Evolutionary conservation across 2,888 invertebrate species (phyloP).

Genomic region (Anthoptus insignis): DNA sequence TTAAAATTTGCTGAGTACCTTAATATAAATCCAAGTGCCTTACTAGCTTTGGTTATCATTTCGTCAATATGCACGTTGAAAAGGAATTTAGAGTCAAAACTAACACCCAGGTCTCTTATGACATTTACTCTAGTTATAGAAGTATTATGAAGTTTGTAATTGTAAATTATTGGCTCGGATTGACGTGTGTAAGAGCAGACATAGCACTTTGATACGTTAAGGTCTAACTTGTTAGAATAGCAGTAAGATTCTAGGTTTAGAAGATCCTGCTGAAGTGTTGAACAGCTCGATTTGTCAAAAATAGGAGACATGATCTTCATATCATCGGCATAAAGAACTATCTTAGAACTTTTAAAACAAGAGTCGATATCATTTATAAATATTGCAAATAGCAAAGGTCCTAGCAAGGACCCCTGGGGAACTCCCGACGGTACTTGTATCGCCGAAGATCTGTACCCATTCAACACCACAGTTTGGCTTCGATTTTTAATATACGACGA

Average conservation of each 20-base stretch:
- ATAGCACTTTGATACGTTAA: neutral
- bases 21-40: conserved; percentile 1
- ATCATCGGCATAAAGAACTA: neutral
- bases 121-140: neutral
- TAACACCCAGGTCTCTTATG: neutral
- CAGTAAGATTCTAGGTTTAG: neutral
- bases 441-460: neutral
- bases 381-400: neutral
- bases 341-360: neutral
- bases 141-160: neutral
- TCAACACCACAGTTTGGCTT: neutral
- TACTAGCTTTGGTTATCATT: neutral
- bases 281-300: neutral
- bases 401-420: neutral
- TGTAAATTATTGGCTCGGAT: neutral
- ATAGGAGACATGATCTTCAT: neutral
- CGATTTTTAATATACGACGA: neutral
- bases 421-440: neutral
- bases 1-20: neutral
- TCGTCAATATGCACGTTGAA: neutral
- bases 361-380: neutral
- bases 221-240: neutral
- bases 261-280: neutral
- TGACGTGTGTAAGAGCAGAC: neutral
- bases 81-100: neutral